These are phyloP conservation scores for Rhopalosiphum padi DNA, from an alignment of 1,140 invertebrate species.

Conservation along the genomic window DNA sequence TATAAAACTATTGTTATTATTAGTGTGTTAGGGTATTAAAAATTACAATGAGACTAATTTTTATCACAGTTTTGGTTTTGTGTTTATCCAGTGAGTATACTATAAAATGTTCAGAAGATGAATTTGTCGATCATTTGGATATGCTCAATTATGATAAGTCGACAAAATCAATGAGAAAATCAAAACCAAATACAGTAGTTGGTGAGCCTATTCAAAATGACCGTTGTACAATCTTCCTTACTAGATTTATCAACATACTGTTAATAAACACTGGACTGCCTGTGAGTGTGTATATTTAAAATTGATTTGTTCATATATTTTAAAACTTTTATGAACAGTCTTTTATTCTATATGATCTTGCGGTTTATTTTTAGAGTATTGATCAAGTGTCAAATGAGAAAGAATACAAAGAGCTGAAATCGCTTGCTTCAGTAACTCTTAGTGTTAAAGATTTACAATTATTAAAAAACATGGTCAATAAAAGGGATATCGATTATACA, in stretches of 20 bases:
- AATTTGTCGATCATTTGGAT: constrained; percentile 26
- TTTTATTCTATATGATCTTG: background rate
- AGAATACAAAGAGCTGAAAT: background rate
- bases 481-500: background rate
- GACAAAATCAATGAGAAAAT: constrained; percentile 26
- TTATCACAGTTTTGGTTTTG: background rate
- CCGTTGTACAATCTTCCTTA: constrained; percentile 24
- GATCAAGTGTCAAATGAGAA: background rate
- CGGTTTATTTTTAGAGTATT: background rate
- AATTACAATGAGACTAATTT: constrained; percentile 12
- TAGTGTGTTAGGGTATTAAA: background rate
- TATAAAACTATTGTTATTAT: background rate
- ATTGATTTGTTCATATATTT: background rate
- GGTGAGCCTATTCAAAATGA: background rate
- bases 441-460: background rate
- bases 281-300: constrained; percentile 1
- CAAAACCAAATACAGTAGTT: background rate
- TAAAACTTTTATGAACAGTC: background rate
- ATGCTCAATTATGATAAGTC: constrained; percentile 34
- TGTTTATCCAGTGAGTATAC: background rate
- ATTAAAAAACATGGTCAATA: background rate
- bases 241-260: constrained; percentile 34
- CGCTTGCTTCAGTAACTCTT: background rate
- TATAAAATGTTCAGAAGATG: background rate
- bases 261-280: constrained; percentile 12